Evolutionary conservation across 2,888 invertebrate genomes (phyloP).

Genomic region (Caenorhabditis zanzibari): DNA sequence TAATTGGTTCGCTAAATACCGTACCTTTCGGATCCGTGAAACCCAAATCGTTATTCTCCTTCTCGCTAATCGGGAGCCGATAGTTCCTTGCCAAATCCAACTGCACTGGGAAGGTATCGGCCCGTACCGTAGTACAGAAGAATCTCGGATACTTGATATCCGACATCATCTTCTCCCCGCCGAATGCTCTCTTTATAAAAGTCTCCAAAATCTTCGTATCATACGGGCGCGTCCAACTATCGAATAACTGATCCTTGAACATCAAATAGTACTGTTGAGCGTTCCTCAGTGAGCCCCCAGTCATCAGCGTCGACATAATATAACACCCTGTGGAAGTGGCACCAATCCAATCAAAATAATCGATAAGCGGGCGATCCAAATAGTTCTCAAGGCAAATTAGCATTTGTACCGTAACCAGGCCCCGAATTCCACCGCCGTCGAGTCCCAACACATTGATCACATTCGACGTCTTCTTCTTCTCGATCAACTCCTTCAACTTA

Average conservation of each 20-base stretch:
- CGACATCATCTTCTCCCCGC: slow-evolving; percentile 90
- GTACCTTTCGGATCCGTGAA: slow-evolving; percentile 77
- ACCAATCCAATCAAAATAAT: slow-evolving; percentile 95
- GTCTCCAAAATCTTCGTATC: slow-evolving; percentile 91
- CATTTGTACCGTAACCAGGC: slow-evolving; percentile 79
- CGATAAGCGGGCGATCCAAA: slow-evolving; percentile 77
- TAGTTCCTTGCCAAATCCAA: slow-evolving; percentile 96
- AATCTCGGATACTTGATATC: slow-evolving; percentile 90
- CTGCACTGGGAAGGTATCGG: slow-evolving; percentile 94
- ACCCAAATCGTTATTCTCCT: slow-evolving; percentile 80
- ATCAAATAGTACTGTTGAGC: slow-evolving; percentile 94
- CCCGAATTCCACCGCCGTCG: slow-evolving; percentile 98
- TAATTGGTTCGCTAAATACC: too few relatives aligned
- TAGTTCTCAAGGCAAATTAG: slow-evolving; percentile 76
- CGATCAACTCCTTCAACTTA: slow-evolving; percentile 64
- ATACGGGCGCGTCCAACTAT: slow-evolving; percentile 92
- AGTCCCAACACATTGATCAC: slow-evolving; percentile 87
- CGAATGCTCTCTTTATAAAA: slow-evolving; percentile 91
- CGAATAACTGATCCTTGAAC: slow-evolving; percentile 94
- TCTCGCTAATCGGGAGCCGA: slow-evolving; percentile 84
- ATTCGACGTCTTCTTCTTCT: slow-evolving; percentile 70
- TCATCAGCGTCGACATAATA: slow-evolving; percentile 90
- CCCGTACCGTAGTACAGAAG: slow-evolving; percentile 93
- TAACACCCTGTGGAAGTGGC: slow-evolving; percentile 94
- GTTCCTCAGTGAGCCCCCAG: slow-evolving; percentile 87